Evolutionary conservation across 2,797 vertebrate genomes (phyloP).

Genomic region (Propithecus deckenii): DNA sequence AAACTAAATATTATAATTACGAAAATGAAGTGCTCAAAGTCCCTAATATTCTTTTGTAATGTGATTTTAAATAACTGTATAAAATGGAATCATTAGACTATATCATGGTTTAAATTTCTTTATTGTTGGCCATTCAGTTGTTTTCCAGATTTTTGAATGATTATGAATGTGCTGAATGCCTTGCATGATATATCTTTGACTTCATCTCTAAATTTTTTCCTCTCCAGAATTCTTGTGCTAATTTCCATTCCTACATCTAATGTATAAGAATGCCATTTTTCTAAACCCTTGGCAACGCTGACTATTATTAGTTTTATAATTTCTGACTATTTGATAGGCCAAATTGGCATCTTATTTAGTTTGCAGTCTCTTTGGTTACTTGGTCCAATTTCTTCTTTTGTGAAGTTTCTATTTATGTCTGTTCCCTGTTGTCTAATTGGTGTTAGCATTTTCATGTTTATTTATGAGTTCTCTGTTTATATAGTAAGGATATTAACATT

Average conservation of each 20-base stretch:
- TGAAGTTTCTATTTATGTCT: conserved; percentile 32
- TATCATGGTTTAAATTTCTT: conserved; percentile 19
- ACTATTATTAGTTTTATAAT: conserved; percentile 59
- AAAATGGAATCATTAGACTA: conserved; percentile 18
- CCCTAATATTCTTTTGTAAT: conserved; percentile 29
- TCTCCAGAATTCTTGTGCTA: conserved; percentile 41
- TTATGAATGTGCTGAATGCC: conserved; percentile 50
- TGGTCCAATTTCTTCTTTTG: conserved; percentile 42
- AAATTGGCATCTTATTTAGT: conserved; percentile 61
- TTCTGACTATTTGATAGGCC: conserved; percentile 63
- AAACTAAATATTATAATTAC: conserved; percentile 43
- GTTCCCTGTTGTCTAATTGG: not conserved
- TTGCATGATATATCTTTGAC: conserved; percentile 48
- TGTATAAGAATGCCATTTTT: conserved; percentile 42
- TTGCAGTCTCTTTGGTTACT: conserved; percentile 22
- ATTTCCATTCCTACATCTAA: conserved; percentile 44
- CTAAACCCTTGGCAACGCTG: conserved; percentile 25
- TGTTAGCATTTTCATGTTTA: conserved; percentile 50
- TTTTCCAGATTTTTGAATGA: conserved; percentile 36
- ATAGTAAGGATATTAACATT: conserved; percentile 47
- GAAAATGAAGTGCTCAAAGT: not conserved
- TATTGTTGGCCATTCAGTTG: conserved; percentile 6
- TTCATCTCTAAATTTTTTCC: conserved; percentile 39
- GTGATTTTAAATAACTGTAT: conserved; percentile 22
- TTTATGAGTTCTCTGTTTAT: conserved; percentile 35